Base-by-base conservation (phyloP, 1,140 invertebrate species). In the Dendrolimus punctatus region DNA sequence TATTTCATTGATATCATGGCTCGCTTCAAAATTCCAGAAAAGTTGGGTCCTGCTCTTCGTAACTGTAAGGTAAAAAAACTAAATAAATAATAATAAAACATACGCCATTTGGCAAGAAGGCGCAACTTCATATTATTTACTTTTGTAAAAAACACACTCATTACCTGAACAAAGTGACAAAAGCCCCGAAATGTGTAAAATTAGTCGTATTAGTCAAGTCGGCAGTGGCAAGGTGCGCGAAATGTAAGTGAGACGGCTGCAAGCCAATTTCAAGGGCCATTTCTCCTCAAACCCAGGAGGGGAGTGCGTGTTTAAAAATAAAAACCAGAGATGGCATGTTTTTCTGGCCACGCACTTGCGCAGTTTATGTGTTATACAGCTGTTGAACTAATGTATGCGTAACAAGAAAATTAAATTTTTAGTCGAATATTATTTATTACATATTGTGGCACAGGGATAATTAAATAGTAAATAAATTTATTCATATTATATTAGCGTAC, bases 221-320 rank as follows among this genome's bases (percentile, higher is more conserved):
- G 57, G 62, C 58, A 57, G 48, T 46, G 53, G 64, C 73, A 78
- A 78, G 71, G 75, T 78, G 75, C 51, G 70, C 69, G 55, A 66
- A 71, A 67, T 63, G 65, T 64, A 67, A 73, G 65, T 64, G 60
- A 60, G 62, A 57, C 59, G 64, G 62, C 59, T 60, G 68, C 63
- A 57, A 65, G 58, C 63, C 67, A 78, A 80, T 80, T 80, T 80
- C 77, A 80, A 76, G 77, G 73, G 66, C 62, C 73, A 80, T 80
- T 80, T 78, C 67, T 66, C 63, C 65, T 66, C 70, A 72, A 69
- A 65, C 69, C 71, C 69, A 48, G 48, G 40, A 47, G 43, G 57
- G 57, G 53, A 53, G 57, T 56, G 58, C 49, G 55, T 43, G 55
- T 66, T 49, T 62, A 64, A 70, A 70, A 76, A 60, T 57, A 54